phyloP scores from a whole-genome alignment of 2,888 invertebrate genomes.

The Amblyjoppa fuscipennis region DNA sequence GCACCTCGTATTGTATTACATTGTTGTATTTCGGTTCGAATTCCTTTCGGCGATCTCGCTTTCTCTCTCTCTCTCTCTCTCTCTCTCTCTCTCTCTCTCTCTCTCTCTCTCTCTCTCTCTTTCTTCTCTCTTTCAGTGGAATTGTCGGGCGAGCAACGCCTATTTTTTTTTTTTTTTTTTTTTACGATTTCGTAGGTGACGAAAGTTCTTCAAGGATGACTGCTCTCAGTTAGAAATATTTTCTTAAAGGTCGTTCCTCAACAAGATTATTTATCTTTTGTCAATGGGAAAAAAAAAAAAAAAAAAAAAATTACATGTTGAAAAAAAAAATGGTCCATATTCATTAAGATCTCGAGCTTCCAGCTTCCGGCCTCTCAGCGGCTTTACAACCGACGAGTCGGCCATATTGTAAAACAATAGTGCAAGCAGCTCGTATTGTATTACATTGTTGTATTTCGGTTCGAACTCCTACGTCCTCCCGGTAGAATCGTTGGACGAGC shows the following conservation, averaged over 20 bases:
- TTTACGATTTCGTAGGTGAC: too few relatives aligned
- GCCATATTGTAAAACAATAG: background rate
- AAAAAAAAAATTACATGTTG: background rate
- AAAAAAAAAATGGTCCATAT: background rate
- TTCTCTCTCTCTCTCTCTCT: background rate
- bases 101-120: too few relatives aligned
- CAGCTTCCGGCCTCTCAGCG: background rate
- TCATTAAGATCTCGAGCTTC: background rate
- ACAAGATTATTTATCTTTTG: too few relatives aligned
- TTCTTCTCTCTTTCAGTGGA: background rate
- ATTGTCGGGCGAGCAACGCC: background rate
- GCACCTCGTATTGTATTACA: background rate
- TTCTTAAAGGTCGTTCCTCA: too few relatives aligned
- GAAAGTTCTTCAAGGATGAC: too few relatives aligned
- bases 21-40: background rate
- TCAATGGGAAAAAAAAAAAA: too few relatives aligned
- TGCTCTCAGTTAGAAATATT: too few relatives aligned
- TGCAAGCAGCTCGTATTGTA: background rate
- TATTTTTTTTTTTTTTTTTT: too few relatives aligned
- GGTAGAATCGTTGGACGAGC: background rate
- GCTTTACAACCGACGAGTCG: background rate
- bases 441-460: background rate
- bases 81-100: too few relatives aligned
- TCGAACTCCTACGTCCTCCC: background rate
- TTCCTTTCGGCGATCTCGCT: background rate